Evolutionary conservation across 1,140 invertebrate species (phyloP).

Genomic region (Coenobita brevimanus): DNA sequence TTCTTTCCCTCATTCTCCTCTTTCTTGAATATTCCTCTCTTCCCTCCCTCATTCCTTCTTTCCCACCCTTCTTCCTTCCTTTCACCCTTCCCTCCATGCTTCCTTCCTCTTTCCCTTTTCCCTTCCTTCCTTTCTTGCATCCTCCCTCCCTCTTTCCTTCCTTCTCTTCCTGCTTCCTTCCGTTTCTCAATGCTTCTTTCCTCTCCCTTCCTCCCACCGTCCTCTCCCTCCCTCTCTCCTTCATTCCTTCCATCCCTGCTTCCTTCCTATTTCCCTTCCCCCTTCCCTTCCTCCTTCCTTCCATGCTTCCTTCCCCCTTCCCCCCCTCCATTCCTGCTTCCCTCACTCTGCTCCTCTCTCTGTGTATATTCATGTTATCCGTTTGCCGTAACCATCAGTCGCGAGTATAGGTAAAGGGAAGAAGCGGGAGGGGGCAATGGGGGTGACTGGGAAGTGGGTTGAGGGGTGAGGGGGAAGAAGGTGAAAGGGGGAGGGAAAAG

Average conservation of each 20-base stretch:
- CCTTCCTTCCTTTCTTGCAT: too few relatives aligned
- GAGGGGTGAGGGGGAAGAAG: too few relatives aligned
- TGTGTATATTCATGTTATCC: neutral
- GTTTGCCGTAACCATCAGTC: slow-evolving; percentile 27
- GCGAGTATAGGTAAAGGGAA: neutral
- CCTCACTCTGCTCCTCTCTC: neutral
- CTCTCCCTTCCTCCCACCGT: neutral
- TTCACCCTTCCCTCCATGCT: too few relatives aligned
- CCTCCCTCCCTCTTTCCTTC: too few relatives aligned
- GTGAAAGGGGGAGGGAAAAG: too few relatives aligned
- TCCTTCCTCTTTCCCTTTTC: too few relatives aligned
- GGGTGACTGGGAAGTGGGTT: neutral
- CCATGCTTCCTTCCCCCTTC: neutral
- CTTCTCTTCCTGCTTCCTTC: too few relatives aligned
- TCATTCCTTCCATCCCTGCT: neutral
- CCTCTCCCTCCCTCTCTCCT: neutral
- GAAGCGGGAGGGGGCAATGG: neutral
- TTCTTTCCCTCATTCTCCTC: too few relatives aligned
- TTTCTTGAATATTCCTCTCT: neutral
- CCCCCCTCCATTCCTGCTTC: neutral
- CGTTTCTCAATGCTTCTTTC: neutral
- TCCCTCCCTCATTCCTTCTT: too few relatives aligned
- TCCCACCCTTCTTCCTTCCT: too few relatives aligned
- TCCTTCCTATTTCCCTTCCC: neutral
- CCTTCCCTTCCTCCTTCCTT: neutral